Percentiles rank a stretch among this genome's conserved stretches.
Evolutionary conservation across 1,140 invertebrate genomes (phyloP).

Genomic region (Tetramorium simillimum): DNA sequence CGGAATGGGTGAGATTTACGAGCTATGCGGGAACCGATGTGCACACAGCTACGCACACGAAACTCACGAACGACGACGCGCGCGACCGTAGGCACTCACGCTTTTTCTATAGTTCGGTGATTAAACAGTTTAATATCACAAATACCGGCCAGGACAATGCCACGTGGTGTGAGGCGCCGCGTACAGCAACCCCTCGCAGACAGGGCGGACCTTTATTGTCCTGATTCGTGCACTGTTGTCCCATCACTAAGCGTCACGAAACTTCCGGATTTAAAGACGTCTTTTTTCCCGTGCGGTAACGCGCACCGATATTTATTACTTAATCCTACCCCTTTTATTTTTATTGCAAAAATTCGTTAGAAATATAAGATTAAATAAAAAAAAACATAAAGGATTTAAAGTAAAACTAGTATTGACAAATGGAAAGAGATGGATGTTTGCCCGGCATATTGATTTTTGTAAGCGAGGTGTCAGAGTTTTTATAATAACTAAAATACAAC

Average conservation of each 20-base stretch:
- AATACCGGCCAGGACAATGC: constrained; percentile 74
- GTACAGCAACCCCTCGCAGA: constrained; percentile 23
- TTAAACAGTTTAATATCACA: constrained; percentile 80
- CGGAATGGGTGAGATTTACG: constrained; percentile 75
- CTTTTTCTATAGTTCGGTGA: constrained; percentile 78
- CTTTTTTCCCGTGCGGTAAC: neutral
- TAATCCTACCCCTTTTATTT: neutral
- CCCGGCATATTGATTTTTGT: neutral
- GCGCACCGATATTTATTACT: neutral
- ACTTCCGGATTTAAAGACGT: constrained; percentile 45
- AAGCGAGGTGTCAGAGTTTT: neutral
- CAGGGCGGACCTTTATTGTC: constrained; percentile 60
- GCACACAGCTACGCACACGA: constrained; percentile 47
- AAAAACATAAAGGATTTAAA: neutral
- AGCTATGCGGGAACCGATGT: constrained; percentile 72
- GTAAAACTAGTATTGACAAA: neutral
- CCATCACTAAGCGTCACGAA: constrained; percentile 54
- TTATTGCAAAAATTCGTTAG: neutral
- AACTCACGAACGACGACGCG: constrained; percentile 50
- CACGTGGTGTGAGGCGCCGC: constrained; percentile 48
- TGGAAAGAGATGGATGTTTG: neutral
- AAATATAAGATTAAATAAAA: neutral
- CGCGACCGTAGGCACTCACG: constrained; percentile 27
- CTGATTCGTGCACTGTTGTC: constrained; percentile 55
- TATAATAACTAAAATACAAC: neutral